Percentiles rank a stretch among this genome's conserved stretches.
Conservation (phyloP, 2,797 vertebrate genomes). For the Malacoraja senta region DNA sequence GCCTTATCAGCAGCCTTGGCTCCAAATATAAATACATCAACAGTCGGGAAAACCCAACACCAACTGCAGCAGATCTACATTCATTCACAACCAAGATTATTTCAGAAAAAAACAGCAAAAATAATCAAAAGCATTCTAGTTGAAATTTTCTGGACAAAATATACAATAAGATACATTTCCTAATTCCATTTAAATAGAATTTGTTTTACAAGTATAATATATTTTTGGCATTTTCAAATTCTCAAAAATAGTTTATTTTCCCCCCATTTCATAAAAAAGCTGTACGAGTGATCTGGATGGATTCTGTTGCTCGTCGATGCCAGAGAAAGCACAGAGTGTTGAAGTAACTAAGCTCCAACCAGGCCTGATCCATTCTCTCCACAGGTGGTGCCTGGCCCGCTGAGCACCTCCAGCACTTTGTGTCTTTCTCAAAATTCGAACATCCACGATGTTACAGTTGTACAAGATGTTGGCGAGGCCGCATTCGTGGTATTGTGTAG, state of each 20-base stretch:
- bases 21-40: neutral
- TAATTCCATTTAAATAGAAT: neutral
- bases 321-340: too few relatives aligned
- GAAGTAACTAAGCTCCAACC: too few relatives aligned
- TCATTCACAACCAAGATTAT: neutral
- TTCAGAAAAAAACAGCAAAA: neutral
- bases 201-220: constrained; percentile 2
- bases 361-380: too few relatives aligned
- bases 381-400: too few relatives aligned
- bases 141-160: constrained; percentile 1
- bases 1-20: neutral
- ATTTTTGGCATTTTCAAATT: constrained; percentile 14
- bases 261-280: neutral
- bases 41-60: too few relatives aligned
- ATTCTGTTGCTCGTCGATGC: neutral
- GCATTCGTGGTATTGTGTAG: too few relatives aligned
- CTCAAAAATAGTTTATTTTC: constrained; percentile 12
- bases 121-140: neutral
- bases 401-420: too few relatives aligned
- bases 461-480: too few relatives aligned
- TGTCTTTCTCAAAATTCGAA: too few relatives aligned
- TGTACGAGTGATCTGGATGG: neutral
- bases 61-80: neutral
- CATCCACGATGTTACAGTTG: too few relatives aligned
- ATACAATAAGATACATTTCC: neutral